A percentile compares a stretch with the other conserved stretches of the same genome.
These are phyloP conservation scores for Hyperoplus lanceolatus DNA, from an alignment of 2,797 vertebrate genomes.

Conservation along the genomic window DNA sequence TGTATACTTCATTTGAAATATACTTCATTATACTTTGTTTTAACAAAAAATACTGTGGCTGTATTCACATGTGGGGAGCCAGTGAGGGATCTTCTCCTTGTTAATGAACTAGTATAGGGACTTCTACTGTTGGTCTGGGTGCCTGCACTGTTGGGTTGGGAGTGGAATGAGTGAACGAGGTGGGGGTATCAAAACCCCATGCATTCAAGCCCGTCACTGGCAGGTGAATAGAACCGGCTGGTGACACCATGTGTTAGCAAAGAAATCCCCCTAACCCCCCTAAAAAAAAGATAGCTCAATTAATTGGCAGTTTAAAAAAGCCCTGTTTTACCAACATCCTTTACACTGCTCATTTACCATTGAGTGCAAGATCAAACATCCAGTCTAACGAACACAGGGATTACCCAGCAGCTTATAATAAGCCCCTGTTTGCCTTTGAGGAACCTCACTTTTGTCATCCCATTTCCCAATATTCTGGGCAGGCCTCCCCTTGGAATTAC, in stretches of 20 bases:
- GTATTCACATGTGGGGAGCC: background rate
- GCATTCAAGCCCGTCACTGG: background rate
- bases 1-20: background rate
- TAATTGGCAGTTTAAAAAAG: slow-evolving; percentile 57
- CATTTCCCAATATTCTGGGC: slow-evolving; percentile 60
- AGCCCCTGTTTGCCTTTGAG: slow-evolving; percentile 67
- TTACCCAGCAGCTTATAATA: slow-evolving; percentile 69
- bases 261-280: slow-evolving; percentile 28
- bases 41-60: background rate
- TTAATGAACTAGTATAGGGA: background rate
- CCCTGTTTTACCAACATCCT: slow-evolving; percentile 46
- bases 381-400: slow-evolving; percentile 60
- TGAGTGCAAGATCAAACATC: slow-evolving; percentile 69
- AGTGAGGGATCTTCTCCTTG: background rate
- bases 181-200: slow-evolving; percentile 1
- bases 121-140: slow-evolving; percentile 5
- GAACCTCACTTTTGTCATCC: slow-evolving; percentile 64
- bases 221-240: slow-evolving; percentile 35
- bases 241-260: slow-evolving; percentile 50
- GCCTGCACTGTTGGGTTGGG: background rate
- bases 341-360: slow-evolving; percentile 54
- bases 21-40: too few species aligned
- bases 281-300: slow-evolving; percentile 37
- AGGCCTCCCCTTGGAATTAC: slow-evolving; percentile 55
- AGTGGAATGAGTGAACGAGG: too few species aligned